Evolutionary conservation across 2,113 vertebrate species (phyloP).

Genomic region (Microcebus griseorufus): DNA sequence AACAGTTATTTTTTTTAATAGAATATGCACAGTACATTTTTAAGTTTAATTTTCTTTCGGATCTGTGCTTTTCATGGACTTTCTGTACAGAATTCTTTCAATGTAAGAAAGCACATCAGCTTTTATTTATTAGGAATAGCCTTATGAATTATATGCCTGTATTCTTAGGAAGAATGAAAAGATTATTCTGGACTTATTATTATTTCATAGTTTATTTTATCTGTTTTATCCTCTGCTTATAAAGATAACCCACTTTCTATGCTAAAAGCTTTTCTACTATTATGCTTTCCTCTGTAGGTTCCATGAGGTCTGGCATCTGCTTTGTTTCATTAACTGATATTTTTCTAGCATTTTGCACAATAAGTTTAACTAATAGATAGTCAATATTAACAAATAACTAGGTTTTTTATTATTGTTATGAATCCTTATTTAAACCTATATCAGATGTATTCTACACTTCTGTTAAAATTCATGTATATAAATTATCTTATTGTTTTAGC

Average conservation of each 20-base stretch:
- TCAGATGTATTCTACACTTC: neutral
- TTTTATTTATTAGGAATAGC: neutral
- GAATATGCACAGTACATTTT: conserved; percentile 41
- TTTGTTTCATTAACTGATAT: neutral
- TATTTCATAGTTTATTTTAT: neutral
- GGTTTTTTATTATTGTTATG: neutral
- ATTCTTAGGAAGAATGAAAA: neutral
- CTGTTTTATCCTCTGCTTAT: neutral
- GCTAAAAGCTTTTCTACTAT: neutral
- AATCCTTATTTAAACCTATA: neutral
- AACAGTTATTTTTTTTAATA: conserved; percentile 69
- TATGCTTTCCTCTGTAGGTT: neutral
- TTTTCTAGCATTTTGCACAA: neutral
- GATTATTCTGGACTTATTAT: neutral
- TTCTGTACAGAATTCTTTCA: conserved; percentile 25
- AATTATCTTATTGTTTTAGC: neutral
- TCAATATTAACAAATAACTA: neutral
- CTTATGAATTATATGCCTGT: neutral
- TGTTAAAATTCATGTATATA: neutral
- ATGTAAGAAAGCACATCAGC: neutral
- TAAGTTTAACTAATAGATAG: neutral
- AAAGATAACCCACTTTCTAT: neutral
- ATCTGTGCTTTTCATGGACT: neutral
- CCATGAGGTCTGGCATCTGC: neutral
- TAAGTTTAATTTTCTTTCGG: conserved; percentile 46